phyloP scores from a whole-genome alignment of 2,797 vertebrate species.

The Rhinophrynus dorsalis region DNA sequence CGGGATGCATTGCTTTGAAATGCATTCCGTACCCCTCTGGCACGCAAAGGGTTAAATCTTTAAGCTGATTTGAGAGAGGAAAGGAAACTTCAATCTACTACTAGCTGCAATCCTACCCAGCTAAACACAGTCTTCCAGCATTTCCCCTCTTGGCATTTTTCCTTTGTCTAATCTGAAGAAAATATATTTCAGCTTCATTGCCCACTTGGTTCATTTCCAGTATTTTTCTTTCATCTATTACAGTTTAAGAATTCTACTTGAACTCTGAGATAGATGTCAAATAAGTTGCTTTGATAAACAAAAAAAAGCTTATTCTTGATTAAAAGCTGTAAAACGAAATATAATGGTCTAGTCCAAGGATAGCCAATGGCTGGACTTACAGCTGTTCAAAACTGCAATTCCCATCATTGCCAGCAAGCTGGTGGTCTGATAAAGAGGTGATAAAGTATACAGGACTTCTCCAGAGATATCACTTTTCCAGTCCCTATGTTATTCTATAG shows the following conservation, averaged over 20 bases:
- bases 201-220: slow-evolving; percentile 5
- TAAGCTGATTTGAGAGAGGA: no score
- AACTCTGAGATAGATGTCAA: neutral
- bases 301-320: neutral
- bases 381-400: no score
- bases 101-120: neutral
- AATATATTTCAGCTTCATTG: neutral
- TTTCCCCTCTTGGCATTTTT: neutral
- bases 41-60: no score
- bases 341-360: no score
- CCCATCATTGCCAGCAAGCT: no score
- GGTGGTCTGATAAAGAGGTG: no score
- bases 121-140: neutral
- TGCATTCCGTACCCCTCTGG: no score
- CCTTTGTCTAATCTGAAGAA: neutral
- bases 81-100: neutral
- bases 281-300: neutral
- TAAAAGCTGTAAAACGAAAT: slow-evolving; percentile 5
- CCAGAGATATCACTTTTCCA: no score
- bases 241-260: neutral
- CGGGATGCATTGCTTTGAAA: no score
- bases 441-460: no score
- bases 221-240: neutral
- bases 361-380: no score
- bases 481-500: no score